These are phyloP conservation scores for Macropus fuliginosus DNA, from an alignment of 2,797 vertebrate genomes.

Conservation along the genomic window DNA sequence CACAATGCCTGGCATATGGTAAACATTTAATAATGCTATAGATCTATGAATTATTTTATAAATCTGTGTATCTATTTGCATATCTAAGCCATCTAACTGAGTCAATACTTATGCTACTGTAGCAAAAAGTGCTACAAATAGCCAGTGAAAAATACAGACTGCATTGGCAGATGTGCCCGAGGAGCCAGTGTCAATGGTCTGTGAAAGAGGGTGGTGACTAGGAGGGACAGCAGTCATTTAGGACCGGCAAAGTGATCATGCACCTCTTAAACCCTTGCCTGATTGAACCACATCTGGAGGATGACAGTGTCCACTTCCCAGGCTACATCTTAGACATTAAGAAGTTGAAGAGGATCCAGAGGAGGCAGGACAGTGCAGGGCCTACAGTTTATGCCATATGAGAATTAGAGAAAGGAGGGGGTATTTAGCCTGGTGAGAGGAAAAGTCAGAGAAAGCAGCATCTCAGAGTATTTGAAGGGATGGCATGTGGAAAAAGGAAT, in stretches of 20 bases:
- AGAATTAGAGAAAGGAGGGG: neutral
- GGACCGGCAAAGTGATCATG: neutral
- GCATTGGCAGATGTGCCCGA: neutral
- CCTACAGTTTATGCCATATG: neutral
- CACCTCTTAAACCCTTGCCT: too few relatives aligned
- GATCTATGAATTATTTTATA: too few relatives aligned
- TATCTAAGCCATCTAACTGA: neutral
- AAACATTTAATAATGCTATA: neutral
- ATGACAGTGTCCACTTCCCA: too few relatives aligned
- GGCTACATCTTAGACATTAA: too few relatives aligned
- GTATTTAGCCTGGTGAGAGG: neutral
- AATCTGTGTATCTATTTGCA: neutral
- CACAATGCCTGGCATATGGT: neutral
- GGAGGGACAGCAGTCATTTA: neutral
- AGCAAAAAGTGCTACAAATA: neutral
- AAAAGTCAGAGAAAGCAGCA: neutral
- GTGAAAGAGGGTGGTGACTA: neutral
- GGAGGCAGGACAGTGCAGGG: neutral
- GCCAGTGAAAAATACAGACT: neutral
- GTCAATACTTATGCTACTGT: neutral
- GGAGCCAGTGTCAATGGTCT: neutral
- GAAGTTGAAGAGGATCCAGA: too few relatives aligned
- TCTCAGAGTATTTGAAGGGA: neutral
- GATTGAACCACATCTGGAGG: too few relatives aligned
- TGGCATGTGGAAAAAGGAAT: neutral